phyloP scores from a whole-genome alignment of 2,113 vertebrate genomes.

The Antennarius striatus region DNA sequence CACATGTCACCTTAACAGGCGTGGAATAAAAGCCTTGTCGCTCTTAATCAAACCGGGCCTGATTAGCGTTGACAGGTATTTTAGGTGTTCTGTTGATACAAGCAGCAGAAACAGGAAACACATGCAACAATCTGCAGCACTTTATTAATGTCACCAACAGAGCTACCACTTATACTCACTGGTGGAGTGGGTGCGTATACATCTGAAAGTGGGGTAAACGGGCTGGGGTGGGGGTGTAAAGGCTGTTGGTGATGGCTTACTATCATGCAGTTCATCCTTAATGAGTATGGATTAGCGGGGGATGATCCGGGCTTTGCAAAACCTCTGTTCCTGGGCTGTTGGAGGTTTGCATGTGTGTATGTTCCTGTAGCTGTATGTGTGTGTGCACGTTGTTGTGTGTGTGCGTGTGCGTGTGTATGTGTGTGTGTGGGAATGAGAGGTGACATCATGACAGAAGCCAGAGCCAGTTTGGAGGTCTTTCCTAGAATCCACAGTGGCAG shows the following conservation, averaged over 20 bases:
- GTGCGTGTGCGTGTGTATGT: slow-evolving; percentile 11
- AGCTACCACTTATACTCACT: slow-evolving; percentile 63
- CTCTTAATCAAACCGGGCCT: slow-evolving; percentile 41
- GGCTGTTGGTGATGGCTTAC: slow-evolving; percentile 55
- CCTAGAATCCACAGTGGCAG: slow-evolving; percentile 53
- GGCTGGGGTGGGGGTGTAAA: slow-evolving; percentile 11
- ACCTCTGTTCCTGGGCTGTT: slow-evolving; percentile 63
- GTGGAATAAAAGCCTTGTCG: slow-evolving; percentile 48
- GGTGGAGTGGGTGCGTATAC: background rate
- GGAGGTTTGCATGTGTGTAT: slow-evolving; percentile 16
- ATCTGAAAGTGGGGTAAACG: slow-evolving; percentile 57
- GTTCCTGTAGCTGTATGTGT: background rate
- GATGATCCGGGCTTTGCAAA: slow-evolving; percentile 82
- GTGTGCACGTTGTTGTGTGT: background rate
- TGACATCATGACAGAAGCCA: slow-evolving; percentile 51
- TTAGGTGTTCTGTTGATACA: slow-evolving; percentile 53
- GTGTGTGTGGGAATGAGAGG: background rate
- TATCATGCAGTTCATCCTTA: slow-evolving; percentile 83
- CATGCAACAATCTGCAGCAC: slow-evolving; percentile 52
- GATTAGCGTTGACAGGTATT: slow-evolving; percentile 48
- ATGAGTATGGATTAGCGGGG: slow-evolving; percentile 82
- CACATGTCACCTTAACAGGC: background rate
- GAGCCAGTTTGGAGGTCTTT: slow-evolving; percentile 59
- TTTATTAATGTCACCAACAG: slow-evolving; percentile 74
- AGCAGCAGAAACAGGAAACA: slow-evolving; percentile 27